Conservation (phyloP, 2,888 invertebrate genomes). For the Hyppa rectilinea region DNA sequence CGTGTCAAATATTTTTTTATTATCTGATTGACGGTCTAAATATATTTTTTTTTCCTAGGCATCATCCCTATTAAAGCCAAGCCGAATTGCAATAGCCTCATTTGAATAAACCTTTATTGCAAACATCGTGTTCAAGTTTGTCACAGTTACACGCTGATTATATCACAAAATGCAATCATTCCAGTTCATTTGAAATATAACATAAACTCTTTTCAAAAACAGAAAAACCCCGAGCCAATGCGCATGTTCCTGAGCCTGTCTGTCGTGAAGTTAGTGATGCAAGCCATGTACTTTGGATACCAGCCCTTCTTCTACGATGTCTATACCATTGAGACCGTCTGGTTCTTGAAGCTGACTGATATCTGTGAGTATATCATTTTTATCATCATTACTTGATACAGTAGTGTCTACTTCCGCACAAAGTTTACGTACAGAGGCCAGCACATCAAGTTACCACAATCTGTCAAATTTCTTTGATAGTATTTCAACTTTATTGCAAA, state of each 20-base stretch:
- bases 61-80: too few species aligned
- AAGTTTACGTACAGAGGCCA: not conserved
- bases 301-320: constrained; percentile 70
- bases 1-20: too few species aligned
- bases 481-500: too few species aligned
- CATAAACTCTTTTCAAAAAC: constrained; percentile 18
- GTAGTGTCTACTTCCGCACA: not conserved
- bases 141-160: not conserved
- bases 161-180: not conserved
- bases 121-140: not conserved
- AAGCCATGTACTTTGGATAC: constrained; percentile 77
- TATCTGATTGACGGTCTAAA: too few species aligned
- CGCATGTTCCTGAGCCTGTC: constrained; percentile 79
- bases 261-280: constrained; percentile 77
- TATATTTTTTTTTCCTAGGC: too few species aligned
- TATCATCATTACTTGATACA: not conserved
- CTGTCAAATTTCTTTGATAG: too few species aligned
- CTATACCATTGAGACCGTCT: constrained; percentile 69
- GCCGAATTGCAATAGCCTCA: not conserved
- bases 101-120: not conserved
- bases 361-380: constrained; percentile 74
- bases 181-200: not conserved
- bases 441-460: too few species aligned
- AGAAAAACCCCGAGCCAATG: constrained; percentile 81
- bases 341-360: constrained; percentile 78